These are phyloP conservation scores for Brenthis hecate DNA, from an alignment of 2,888 invertebrate genomes.

Conservation along the genomic window DNA sequence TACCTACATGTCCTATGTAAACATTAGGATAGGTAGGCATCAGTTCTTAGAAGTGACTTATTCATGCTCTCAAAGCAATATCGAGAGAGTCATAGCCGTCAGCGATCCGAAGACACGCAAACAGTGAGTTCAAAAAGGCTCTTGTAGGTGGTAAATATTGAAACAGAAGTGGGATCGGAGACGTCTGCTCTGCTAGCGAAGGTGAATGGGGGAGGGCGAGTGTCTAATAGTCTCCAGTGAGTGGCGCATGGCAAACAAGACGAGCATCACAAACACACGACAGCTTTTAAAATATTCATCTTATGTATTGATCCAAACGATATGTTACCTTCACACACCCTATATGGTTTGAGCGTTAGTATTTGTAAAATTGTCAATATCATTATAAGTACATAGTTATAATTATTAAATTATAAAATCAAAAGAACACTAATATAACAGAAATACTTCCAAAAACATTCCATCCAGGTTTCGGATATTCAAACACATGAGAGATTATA, in stretches of 20 bases:
- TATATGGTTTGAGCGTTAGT: background rate
- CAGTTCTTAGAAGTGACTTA: conserved; percentile 73
- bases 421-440: background rate
- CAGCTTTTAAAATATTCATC: conserved; percentile 74
- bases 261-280: conserved; percentile 68
- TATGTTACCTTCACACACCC: conserved; percentile 27
- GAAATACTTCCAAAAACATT: background rate
- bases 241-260: conserved; percentile 78
- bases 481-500: conserved; percentile 1
- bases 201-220: conserved; percentile 43
- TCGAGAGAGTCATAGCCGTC: conserved; percentile 72
- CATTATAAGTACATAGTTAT: too few relatives aligned
- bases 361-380: background rate
- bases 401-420: too few relatives aligned
- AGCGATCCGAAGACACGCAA: conserved; percentile 82
- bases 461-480: background rate
- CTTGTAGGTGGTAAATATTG: conserved; percentile 81
- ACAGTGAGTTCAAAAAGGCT: conserved; percentile 81
- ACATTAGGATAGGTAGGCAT: conserved; percentile 60
- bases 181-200: conserved; percentile 52
- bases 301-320: conserved; percentile 57
- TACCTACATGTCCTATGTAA: conserved; percentile 60
- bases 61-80: conserved; percentile 78
- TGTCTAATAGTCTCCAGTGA: conserved; percentile 83
- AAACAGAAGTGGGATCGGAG: conserved; percentile 80